Conservation (phyloP, 2,888 invertebrate species). For the Lasioglossum lativentre region DNA sequence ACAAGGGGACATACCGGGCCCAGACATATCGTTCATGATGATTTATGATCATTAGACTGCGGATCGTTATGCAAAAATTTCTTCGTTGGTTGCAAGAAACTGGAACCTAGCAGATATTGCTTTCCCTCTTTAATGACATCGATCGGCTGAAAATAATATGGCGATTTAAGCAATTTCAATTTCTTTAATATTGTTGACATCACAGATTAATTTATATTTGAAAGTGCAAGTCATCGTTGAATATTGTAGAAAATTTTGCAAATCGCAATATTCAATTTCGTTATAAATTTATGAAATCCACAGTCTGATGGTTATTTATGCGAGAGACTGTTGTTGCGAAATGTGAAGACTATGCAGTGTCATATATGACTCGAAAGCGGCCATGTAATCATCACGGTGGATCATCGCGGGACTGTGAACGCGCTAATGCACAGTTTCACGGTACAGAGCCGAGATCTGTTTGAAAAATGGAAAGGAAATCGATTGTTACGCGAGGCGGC, state of each 20-base stretch:
- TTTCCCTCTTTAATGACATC: not conserved
- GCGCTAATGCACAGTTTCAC: constrained; percentile 2
- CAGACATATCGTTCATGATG: not conserved
- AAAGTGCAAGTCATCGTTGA: too few species aligned
- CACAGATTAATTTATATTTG: too few species aligned
- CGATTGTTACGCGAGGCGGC: constrained; percentile 41
- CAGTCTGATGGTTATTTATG: not conserved
- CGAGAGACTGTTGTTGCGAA: not conserved
- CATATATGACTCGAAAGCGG: not conserved
- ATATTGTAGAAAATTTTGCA: too few species aligned
- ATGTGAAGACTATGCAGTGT: not conserved
- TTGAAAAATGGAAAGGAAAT: constrained; percentile 46
- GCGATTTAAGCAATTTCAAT: not conserved
- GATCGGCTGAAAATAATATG: not conserved
- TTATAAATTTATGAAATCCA: not conserved
- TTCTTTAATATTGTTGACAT: not conserved
- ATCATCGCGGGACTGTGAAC: not conserved
- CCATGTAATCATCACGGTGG: not conserved
- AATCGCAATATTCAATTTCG: not conserved
- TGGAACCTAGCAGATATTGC: not conserved
- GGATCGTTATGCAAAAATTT: not conserved
- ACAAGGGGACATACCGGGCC: not conserved
- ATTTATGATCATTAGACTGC: not conserved
- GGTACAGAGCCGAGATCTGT: not conserved
- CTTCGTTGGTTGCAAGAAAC: not conserved